Base-by-base conservation (phyloP, 2,113 vertebrate species). In the Typhlomys cinereus region DNA sequence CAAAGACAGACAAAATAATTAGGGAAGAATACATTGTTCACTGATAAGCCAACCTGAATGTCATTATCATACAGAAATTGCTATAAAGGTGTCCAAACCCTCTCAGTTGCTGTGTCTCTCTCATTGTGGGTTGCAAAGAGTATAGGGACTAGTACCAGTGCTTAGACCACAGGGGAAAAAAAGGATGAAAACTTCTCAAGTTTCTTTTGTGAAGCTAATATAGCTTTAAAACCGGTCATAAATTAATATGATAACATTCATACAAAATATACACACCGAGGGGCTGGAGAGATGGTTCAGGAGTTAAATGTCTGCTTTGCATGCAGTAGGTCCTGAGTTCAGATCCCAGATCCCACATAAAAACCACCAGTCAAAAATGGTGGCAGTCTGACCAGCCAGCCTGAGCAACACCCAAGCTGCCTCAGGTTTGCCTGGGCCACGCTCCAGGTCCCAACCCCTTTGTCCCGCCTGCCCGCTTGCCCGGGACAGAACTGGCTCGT, bases 261-360 rank as follows among this genome's bases (percentile, higher is more conserved):
- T 59, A 75, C 67, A 87, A 85, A 90, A 75, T 70, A 78, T 73
- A 71, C 17, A 48, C 48, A 66, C n/a, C 54, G n/a, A 91, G n/a
- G n/a, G n/a, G n/a, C n/a, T n/a, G n/a, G n/a, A n/a, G n/a, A n/a
- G n/a, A n/a, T n/a, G n/a, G n/a, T n/a, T n/a, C n/a, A n/a, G n/a
- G n/a, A n/a, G n/a, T n/a, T n/a, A n/a, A n/a, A n/a, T n/a, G n/a
- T n/a, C n/a, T n/a, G n/a, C n/a, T n/a, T n/a, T n/a, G n/a, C n/a
- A n/a, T n/a, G n/a, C n/a, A n/a, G n/a, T n/a, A n/a, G n/a, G n/a
- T n/a, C n/a, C n/a, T n/a, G n/a, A n/a, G n/a, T n/a, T n/a, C n/a
- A n/a, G n/a, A n/a, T n/a, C n/a, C n/a, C n/a, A n/a, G 91, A 83
- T 82, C 74, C 29, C 39, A 91, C 88, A 89, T 89, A 90, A 75